These are phyloP conservation scores for Machaerirhynchus nigripectus DNA, from an alignment of 2,113 vertebrate species.

Conservation along the genomic window DNA sequence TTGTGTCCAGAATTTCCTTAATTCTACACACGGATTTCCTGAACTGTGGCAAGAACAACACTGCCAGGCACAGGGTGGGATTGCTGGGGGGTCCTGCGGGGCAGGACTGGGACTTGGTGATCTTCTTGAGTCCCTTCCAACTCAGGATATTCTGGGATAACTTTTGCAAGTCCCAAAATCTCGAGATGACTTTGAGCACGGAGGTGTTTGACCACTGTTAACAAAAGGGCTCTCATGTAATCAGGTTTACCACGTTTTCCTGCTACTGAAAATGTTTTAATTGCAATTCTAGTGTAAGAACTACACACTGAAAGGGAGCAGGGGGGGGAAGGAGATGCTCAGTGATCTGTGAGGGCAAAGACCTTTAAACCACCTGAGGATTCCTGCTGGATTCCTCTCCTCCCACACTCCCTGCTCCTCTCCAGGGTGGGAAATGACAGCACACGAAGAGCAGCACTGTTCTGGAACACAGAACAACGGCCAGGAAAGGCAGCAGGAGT, in stretches of 20 bases:
- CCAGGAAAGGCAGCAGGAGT: background rate
- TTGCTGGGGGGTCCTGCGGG: background rate
- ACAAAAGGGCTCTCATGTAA: background rate
- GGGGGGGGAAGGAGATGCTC: background rate
- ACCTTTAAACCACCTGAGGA: background rate
- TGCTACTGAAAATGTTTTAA: background rate
- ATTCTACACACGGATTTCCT: no score
- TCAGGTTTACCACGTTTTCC: background rate
- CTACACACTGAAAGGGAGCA: background rate
- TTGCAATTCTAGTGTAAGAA: accelerated
- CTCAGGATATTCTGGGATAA: background rate
- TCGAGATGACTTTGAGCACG: background rate
- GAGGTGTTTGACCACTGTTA: background rate
- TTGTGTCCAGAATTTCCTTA: no score
- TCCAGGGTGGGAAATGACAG: background rate
- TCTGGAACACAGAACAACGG: background rate
- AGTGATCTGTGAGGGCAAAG: background rate
- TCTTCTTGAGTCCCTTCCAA: no score
- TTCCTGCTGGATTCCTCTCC: background rate
- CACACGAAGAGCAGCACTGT: background rate
- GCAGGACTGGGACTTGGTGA: background rate
- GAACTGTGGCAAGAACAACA: background rate
- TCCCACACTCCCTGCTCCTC: background rate
- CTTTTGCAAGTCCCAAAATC: background rate
- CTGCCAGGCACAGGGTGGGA: background rate